Evolutionary conservation across 1,140 invertebrate species (phyloP), one percentile per base, ranked within the genome.

Genomic region (Scaptomyza graminum): DNA sequence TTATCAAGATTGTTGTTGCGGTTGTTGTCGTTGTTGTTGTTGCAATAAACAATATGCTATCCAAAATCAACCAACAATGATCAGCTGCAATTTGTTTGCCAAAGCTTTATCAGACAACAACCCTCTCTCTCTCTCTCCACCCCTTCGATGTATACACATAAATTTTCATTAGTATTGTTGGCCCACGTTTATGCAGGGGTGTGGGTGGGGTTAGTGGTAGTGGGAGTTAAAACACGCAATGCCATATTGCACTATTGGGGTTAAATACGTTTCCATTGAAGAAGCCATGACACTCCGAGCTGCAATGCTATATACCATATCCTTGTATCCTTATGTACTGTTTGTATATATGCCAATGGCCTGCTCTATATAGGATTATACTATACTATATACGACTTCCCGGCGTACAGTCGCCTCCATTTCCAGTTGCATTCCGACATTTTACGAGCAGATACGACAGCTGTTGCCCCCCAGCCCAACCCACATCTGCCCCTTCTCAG

Each of bases 401-500:
- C 51, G 70, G 60, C 64, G 80, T 84, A 84, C 80, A 84, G 80
- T 85, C 68, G 63, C 68, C 77, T 69, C 74, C 61, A 76, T 54
- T 65, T 69, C 82, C 74, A 85, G 81, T 78, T 85, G 81, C 81
- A 85, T 68, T 77, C 76, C 64, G n/a, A 84, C 47, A 44, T 75
- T 78, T 68, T 56, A 57, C 70, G 64, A 73, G 64, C 13, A 61
- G 57, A 66, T 31, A 72, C 69, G 63, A 72, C 18, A 15, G 46
- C n/a, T 31, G 11, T 16, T 37, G 34, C 16, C 25, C 69, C 37
- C 55, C 15, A 18, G 44, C 34, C 12, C 52, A 2, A n/a, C n/a
- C n/a, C n/a, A n/a, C n/a, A 1, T 28, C 1, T 59, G 9, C 49
- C 25, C 49, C 8, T 51, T 12, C 12, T 11, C 37, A 25, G 18